Evolutionary conservation across 64 coral and sea anemone species (phyloP), one percentile per base, ranked within the genome.

Genomic region (Acropora yongei): DNA sequence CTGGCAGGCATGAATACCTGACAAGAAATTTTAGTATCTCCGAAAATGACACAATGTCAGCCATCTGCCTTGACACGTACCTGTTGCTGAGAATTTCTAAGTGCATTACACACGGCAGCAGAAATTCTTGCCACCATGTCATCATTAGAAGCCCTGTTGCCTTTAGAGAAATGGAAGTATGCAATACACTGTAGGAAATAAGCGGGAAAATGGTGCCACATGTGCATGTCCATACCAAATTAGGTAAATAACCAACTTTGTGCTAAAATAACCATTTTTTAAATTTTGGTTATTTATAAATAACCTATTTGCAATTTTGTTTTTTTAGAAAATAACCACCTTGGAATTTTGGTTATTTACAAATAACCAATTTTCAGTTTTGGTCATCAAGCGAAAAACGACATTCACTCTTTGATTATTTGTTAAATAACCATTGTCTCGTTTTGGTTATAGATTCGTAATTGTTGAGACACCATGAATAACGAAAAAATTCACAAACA

Each of bases 121-220:
- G 71, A 74, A 69, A 74, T 74, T 74, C 71, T 74, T 74, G 18
- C 71, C 71, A 74, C 71, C 18, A 74, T 74, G 18, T 74, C 71
- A 74, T 74, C 71, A 4, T 74, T 41, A 30, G 71, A 74, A 74
- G 71, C 71, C 71, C 30, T 74, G 16, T 74, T 74, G 71, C 30
- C 30, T 30, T 30, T 30, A 66, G 61, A 66, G 71, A 74, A 30
- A 74, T 74, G 2, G 39, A 78, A 78, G 46, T 13, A 47, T 78
- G 76, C 76, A 48, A 75, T 75, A 41, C 73, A 10, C 73, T 43
- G 73, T 41, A 75, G 42, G 20, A 75, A 75, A 75, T 75, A 41
- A 75, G 73, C 39, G 73, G 73, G 73, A 75, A 75, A 75, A 75
- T 41, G 13, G 73, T 30, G 76, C 76, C 44, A 78, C 46, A 46